phyloP scores from a whole-genome alignment of 2,113 vertebrate species.

The Crotalus horridus region DNA sequence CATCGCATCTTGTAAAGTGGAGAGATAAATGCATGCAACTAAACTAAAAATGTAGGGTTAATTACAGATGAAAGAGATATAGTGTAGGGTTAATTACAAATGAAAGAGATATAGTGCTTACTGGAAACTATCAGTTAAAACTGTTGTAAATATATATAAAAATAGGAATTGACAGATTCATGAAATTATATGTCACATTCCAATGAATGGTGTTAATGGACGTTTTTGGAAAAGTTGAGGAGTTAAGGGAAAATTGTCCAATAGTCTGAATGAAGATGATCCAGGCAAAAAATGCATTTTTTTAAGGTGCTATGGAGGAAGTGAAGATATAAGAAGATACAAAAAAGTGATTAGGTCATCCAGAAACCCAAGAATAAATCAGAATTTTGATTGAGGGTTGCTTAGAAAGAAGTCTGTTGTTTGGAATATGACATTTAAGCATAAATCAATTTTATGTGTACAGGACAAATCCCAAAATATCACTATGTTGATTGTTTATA shows the following conservation, averaged over 20 bases:
- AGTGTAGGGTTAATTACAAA: neutral
- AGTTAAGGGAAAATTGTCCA: neutral
- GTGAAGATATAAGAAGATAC: neutral
- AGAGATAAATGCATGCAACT: neutral
- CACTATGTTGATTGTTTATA: neutral
- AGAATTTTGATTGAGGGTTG: neutral
- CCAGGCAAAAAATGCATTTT: neutral
- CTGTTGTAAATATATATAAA: neutral
- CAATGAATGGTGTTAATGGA: neutral
- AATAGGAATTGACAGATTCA: neutral
- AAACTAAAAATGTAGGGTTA: neutral
- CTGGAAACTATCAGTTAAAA: neutral
- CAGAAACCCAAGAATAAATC: neutral
- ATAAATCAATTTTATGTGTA: neutral
- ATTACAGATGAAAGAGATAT: neutral
- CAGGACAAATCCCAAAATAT: neutral
- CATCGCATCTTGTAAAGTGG: neutral
- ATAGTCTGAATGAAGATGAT: neutral
- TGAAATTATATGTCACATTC: neutral
- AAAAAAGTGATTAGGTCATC: neutral
- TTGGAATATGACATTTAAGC: neutral
- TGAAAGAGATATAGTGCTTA: neutral
- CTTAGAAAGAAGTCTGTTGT: neutral
- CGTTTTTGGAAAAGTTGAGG: neutral
- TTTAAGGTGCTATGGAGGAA: neutral